A percentile compares a stretch with the other conserved stretches of the same genome.
Conservation (phyloP, 2,797 vertebrate genomes). For the Macropus fuliginosus region DNA sequence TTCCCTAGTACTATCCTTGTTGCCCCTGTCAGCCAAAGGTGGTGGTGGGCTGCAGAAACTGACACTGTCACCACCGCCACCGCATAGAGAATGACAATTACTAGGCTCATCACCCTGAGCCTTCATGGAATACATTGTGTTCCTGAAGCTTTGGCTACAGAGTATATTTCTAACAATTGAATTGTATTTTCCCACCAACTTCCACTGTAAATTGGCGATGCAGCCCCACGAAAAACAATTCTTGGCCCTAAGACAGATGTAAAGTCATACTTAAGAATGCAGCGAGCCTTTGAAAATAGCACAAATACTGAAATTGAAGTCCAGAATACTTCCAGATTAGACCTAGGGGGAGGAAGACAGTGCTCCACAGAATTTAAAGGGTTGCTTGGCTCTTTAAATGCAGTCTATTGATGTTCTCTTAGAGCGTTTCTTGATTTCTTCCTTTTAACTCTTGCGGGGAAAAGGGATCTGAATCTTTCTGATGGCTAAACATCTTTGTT, state of each 20-base stretch:
- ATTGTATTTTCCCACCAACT: conserved; percentile 63
- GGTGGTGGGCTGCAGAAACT: conserved; percentile 5
- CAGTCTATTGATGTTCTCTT: neutral
- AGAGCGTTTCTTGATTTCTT: neutral
- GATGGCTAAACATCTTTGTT: neutral
- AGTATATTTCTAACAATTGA: conserved; percentile 46
- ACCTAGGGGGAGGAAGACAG: conserved; percentile 6
- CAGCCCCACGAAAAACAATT: conserved; percentile 52
- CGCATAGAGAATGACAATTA: neutral
- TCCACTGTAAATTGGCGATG: conserved; percentile 65
- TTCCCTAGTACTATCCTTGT: neutral
- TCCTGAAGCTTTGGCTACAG: conserved; percentile 12
- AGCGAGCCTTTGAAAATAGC: conserved; percentile 60
- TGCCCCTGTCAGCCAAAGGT: neutral
- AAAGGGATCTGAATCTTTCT: conserved; percentile 14
- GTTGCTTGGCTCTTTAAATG: conserved; percentile 40
- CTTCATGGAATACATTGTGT: conserved; percentile 14
- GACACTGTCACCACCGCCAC: neutral
- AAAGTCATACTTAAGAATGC: conserved; percentile 59
- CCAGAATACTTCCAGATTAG: neutral
- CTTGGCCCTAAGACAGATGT: conserved; percentile 71
- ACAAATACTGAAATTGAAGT: neutral
- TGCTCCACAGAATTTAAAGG: neutral
- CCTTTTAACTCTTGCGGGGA: neutral
- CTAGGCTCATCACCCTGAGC: neutral